Base-by-base conservation (phyloP, 2,797 vertebrate species). In the Girardinus metallicus region DNA sequence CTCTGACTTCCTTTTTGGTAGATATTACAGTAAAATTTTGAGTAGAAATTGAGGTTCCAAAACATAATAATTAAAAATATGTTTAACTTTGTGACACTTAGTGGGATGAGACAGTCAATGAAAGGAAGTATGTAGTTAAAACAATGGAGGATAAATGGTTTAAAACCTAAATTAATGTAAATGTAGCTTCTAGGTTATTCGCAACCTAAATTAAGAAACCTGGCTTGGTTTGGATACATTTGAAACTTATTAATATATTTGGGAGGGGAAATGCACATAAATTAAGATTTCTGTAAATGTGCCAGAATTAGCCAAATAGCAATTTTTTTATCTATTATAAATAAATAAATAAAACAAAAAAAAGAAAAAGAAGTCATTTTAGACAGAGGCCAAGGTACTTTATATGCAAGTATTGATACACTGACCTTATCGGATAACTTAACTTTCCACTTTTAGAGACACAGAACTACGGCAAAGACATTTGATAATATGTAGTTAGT, bases 401-500 rank as follows among this genome's bases (percentile, higher is more conserved):
- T 41, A 11, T 12, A 26, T 68, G 8, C 39, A 23, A 31, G 13
- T 62, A 62, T 41, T 23, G 4, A 41, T 36, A 21, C 34, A 64
- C 2, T 18, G 8, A 39, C 2, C 1, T 4, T 8, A 21, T 64
- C 31, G 23, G 15, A 39, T 39, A 13, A 64, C 13, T 36, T 36
- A 18, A 11, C 70, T 53, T 74, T 73, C 44, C 21, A 4, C 23
- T 39, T 39, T 72, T 12, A 74, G 79, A 72, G 43, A 39, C 75
- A 72, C 34, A 36, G 13, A 62, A 44, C 4, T 41, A 70, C 4
- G 77, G 75, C 49, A 78, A 78, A 83, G 26, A 51, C 2, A 1
- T 70, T 81, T 16, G 53, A 43, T 39, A 31, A 82, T 55, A 18
- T 21, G 47, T 47, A 78, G 16, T 47, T 64, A 41, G 41, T 53